A percentile compares a stretch with the other conserved stretches of the same genome.
Evolutionary conservation across 1,140 invertebrate genomes (phyloP).

Genomic region (Halesus radiatus): DNA sequence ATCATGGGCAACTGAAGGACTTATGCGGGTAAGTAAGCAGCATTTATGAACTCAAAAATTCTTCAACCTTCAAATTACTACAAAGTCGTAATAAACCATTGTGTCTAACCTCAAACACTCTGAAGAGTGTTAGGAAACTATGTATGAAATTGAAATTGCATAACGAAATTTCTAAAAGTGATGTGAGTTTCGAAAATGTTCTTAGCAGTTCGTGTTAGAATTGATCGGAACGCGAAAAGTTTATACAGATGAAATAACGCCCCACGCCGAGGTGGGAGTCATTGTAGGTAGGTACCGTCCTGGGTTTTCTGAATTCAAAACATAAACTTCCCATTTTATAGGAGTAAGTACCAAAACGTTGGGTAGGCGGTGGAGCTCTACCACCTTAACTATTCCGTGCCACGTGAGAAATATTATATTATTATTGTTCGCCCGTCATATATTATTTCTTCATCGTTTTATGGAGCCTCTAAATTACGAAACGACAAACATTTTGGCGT

Average conservation of each 20-base stretch:
- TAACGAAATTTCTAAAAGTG: no score
- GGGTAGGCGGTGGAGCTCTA: slow-evolving; percentile 16
- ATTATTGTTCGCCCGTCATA: not conserved
- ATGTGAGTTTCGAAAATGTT: no score
- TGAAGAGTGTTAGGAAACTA: no score
- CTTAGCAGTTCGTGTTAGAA: slow-evolving; percentile 2
- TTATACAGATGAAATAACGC: slow-evolving; percentile 32
- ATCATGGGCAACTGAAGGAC: no score
- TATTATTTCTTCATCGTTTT: not conserved
- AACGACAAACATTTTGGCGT: no score
- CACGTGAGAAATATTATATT: not conserved
- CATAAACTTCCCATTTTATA: slow-evolving; percentile 58
- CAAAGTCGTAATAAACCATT: no score
- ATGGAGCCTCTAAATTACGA: no score
- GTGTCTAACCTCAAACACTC: no score
- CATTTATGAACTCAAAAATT: no score
- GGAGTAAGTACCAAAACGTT: slow-evolving; percentile 53
- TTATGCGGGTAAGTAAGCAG: no score
- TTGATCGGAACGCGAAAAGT: slow-evolving; percentile 23
- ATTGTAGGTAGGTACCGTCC: slow-evolving; percentile 21
- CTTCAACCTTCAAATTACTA: no score
- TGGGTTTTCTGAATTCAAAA: slow-evolving; percentile 55
- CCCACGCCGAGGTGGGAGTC: slow-evolving; percentile 24
- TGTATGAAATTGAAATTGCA: no score
- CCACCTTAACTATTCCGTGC: slow-evolving; percentile 13